A percentile compares a stretch with the other conserved stretches of the same genome.
Conservation (phyloP, 2,888 invertebrate species). For the Meliscaeva auricollis region DNA sequence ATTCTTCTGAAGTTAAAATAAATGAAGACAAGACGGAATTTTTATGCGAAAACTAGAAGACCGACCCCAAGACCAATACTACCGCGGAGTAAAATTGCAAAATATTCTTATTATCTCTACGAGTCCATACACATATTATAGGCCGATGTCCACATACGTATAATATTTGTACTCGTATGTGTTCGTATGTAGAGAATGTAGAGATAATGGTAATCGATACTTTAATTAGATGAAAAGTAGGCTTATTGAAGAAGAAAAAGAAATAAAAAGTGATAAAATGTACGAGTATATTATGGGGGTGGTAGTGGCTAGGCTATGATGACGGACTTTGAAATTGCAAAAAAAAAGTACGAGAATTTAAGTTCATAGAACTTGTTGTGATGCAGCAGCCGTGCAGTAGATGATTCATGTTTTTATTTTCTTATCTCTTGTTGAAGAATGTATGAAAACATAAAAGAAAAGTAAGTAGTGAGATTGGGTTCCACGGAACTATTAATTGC, state of each 20-base stretch:
- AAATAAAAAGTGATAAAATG: not conserved
- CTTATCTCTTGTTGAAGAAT: no score
- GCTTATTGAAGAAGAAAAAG: slow-evolving; percentile 2
- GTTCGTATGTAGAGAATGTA: not conserved
- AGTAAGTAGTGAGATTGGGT: no score
- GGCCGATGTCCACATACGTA: no score
- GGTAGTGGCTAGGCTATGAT: not conserved
- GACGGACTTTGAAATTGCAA: slow-evolving; percentile 17
- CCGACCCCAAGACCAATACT: not conserved
- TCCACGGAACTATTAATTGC: no score
- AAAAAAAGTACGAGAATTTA: slow-evolving; percentile 14
- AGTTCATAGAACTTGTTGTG: slow-evolving; percentile 61
- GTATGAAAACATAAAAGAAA: no score
- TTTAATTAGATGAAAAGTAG: slow-evolving; percentile 61
- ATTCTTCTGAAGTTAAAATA: slow-evolving; percentile 32
- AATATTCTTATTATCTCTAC: slow-evolving; percentile 44
- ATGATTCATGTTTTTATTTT: no score
- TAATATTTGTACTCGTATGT: not conserved
- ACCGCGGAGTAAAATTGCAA: no score
- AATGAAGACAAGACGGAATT: not conserved
- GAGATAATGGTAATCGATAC: slow-evolving; percentile 60
- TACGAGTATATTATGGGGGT: not conserved
- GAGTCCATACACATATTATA: no score
- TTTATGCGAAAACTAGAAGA: no score
- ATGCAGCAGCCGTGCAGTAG: slow-evolving; percentile 8